Evolutionary conservation across 2,797 vertebrate species (phyloP).

Genomic region (Eremophila alpestris): DNA sequence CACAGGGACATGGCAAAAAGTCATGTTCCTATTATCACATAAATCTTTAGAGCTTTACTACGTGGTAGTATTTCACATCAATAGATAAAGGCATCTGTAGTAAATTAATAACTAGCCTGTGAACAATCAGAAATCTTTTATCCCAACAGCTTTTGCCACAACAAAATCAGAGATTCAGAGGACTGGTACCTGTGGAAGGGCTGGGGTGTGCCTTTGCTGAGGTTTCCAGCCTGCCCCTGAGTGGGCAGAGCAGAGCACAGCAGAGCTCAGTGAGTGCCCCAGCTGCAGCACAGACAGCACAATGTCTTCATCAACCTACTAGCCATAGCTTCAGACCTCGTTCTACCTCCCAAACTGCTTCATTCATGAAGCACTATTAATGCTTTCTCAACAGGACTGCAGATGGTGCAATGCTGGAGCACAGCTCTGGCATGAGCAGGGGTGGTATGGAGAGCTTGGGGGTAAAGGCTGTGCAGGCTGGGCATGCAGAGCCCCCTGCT

Average conservation of each 20-base stretch:
- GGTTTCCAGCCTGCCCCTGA: neutral
- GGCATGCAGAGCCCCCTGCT: neutral
- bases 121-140: neutral
- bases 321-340: neutral
- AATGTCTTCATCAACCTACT: neutral
- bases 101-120: neutral
- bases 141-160: neutral
- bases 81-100: neutral
- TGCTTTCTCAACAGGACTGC: neutral
- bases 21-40: neutral
- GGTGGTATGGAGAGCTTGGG: accelerated
- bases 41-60: neutral
- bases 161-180: neutral
- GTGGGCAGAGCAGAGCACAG: neutral
- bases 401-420: accelerated
- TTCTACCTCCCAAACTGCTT: neutral
- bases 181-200: neutral
- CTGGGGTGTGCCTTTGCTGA: neutral
- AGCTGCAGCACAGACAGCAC: neutral
- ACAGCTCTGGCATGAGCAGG: neutral
- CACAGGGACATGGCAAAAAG: neutral
- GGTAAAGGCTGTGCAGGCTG: neutral
- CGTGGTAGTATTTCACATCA: neutral
- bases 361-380: neutral
- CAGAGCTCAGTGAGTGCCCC: neutral